Base-by-base conservation (phyloP, 2,797 vertebrate species). In the Tenualosa thibaudeaui region DNA sequence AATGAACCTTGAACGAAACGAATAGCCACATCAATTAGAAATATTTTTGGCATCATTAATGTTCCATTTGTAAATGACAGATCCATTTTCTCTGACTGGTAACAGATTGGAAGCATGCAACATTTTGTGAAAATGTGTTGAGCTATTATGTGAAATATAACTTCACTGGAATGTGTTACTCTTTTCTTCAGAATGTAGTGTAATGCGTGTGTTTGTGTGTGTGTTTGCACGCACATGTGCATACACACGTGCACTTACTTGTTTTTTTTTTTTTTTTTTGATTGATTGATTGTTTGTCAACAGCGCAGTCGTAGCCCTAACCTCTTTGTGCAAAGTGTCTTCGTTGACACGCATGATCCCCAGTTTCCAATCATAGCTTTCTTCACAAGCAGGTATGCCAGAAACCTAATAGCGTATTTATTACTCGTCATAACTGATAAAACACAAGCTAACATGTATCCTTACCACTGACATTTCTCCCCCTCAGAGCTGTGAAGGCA, bases 291-390 rank as follows among this genome's bases (percentile, higher is more conserved):
- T 19, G 3, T 81, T 24, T 43, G 22, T 88, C 10, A 54, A 54
- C 95, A 99, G 98, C 97, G 98, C 92, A 98, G 97, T 90, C 98
- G 97, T 89, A 93, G 91, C 84, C 97, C 98, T 0, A 99, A 98
- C 93, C 96, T 99, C 43, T 97, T 97, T 89, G 90, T 97, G 56
- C 98, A 99, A 93, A 97, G 96, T 1, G 96, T 99, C 81, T 99
- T 98, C 95, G 95, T 96, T 1, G 98, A 99, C 93, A 97, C 95
- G 31, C 98, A 98, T 51, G 94, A 97, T 91, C 96, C 94, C 26
- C 94, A 91, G 83, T 98, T 96, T 89, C 98, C 98, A 0, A 86
- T 96, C 88, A 91, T 97, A 56, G 96, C 98, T 0, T 98, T 99
- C 95, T 99, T 99, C 94, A 98, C 97, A 65, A 96, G 89, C 93